These are phyloP conservation scores for Anoplopoma fimbria DNA, from an alignment of 2,113 vertebrate genomes.

Conservation along the genomic window DNA sequence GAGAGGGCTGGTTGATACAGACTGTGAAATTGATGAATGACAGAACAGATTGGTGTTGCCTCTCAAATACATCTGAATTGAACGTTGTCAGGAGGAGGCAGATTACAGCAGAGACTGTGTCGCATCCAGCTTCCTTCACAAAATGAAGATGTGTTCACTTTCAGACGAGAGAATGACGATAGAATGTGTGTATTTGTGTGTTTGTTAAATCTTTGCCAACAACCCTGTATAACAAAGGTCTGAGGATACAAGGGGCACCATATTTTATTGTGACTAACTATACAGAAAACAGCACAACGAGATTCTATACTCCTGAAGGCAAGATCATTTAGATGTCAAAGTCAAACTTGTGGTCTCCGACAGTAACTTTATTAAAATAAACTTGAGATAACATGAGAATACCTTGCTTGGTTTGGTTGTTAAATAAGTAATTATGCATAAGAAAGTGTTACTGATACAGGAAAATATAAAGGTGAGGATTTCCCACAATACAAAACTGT, in stretches of 20 bases:
- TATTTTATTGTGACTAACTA: background rate
- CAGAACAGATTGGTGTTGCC: constrained; percentile 59
- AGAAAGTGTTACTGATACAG: background rate
- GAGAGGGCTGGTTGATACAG: constrained; percentile 31
- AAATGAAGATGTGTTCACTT: constrained; percentile 51
- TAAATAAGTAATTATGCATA: background rate
- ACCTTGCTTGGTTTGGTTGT: background rate
- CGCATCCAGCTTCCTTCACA: constrained; percentile 32
- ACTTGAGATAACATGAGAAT: background rate
- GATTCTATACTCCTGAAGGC: constrained; percentile 4
- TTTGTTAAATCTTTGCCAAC: constrained; percentile 5
- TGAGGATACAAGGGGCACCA: background rate
- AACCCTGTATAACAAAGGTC: background rate
- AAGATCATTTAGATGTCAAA: constrained; percentile 19
- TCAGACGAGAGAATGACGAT: constrained; percentile 30
- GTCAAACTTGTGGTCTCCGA: constrained; percentile 4
- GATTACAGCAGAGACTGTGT: constrained; percentile 41
- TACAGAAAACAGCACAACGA: background rate
- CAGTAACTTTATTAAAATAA: background rate
- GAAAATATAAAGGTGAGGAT: background rate
- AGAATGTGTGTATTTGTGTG: background rate
- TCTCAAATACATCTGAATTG: constrained; percentile 61
- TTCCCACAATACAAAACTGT: background rate
- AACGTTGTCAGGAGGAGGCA: constrained; percentile 50
- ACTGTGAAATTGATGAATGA: constrained; percentile 69